phyloP scores from a whole-genome alignment of 2,888 invertebrate species.

The Erpobdella octoculata region DNA sequence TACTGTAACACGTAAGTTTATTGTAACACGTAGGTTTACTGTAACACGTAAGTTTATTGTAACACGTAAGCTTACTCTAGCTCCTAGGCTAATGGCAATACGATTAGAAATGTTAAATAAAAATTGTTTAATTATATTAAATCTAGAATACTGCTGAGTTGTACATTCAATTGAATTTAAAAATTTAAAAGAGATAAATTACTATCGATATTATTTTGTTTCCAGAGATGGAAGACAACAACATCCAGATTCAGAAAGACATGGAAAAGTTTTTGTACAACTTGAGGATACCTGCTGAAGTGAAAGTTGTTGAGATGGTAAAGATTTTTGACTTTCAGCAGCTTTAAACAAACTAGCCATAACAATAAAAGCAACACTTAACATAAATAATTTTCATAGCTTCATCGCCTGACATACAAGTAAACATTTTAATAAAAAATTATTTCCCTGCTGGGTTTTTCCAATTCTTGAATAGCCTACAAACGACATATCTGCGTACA shows the following conservation, averaged over 20 bases:
- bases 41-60: no score
- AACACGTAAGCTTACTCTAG: no score
- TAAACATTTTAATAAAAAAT: neutral
- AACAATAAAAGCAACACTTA: neutral
- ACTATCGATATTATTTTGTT: neutral
- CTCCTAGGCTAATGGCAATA: no score
- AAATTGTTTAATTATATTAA: no score
- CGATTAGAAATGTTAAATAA: no score
- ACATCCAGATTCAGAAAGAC: constrained; percentile 98
- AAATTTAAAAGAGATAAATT: neutral
- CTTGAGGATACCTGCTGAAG: constrained; percentile 83
- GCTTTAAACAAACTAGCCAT: no score
- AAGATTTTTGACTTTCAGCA: neutral
- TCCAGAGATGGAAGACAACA: constrained; percentile 87
- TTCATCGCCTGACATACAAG: neutral
- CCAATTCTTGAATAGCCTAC: constrained; percentile 63
- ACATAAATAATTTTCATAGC: neutral
- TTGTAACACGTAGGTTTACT: no score
- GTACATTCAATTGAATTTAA: neutral
- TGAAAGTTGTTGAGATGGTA: constrained; percentile 99
- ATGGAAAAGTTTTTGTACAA: constrained; percentile 95
- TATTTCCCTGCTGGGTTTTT: neutral
- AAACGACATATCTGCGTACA: constrained; percentile 95
- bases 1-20: no score
- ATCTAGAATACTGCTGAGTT: no score